Evolutionary conservation across 2,797 vertebrate species (phyloP).

Genomic region (Aratinga solstitialis): DNA sequence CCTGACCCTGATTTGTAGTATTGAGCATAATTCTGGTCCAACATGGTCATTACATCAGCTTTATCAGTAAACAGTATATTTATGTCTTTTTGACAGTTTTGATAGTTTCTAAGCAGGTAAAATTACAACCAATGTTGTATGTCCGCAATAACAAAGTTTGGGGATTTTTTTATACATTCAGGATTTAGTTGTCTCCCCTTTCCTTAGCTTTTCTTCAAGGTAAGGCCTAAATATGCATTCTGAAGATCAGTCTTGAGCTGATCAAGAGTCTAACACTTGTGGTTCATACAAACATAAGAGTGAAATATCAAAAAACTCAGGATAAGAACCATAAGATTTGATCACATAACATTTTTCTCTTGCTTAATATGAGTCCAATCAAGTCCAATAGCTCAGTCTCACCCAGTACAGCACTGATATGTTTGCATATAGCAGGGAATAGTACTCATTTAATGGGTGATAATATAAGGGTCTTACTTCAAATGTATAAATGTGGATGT

Average conservation of each 20-base stretch:
- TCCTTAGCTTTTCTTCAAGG: background rate
- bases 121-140: background rate
- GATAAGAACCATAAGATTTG: fast-evolving
- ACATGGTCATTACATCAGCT: background rate
- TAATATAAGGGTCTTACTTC: background rate
- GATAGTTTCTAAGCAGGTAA: background rate
- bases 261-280: background rate
- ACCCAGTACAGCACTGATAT: background rate
- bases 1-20: background rate
- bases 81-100: background rate
- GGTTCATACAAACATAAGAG: background rate
- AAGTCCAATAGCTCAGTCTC: background rate
- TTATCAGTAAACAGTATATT: background rate
- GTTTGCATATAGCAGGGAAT: background rate
- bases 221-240: background rate
- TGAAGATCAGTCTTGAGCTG: background rate
- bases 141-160: background rate
- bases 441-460: fast-evolving
- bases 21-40: background rate
- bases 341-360: background rate
- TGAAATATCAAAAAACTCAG: background rate
- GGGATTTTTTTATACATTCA: fast-evolving
- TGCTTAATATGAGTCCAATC: background rate
- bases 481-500: background rate
- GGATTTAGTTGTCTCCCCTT: background rate